Percentiles rank a stretch among this genome's conserved stretches.
Conservation (phyloP, 2,888 invertebrate genomes). For the Philereme vetulata region DNA sequence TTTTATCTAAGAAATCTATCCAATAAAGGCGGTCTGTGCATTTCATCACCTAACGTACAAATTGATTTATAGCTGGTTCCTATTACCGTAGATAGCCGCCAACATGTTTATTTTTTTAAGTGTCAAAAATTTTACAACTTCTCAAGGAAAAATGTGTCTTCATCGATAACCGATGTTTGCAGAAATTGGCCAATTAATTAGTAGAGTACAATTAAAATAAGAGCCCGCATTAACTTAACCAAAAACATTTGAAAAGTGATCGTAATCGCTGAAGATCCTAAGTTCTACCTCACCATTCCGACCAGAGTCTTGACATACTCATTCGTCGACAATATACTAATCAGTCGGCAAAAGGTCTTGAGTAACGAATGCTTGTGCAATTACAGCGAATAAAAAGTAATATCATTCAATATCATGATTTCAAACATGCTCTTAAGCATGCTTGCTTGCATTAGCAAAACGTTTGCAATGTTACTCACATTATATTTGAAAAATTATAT, state of each 20-base stretch:
- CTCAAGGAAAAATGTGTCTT: too few relatives aligned
- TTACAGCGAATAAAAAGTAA: conserved; percentile 27
- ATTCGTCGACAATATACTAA: conserved; percentile 22
- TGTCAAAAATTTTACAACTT: too few relatives aligned
- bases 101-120: too few relatives aligned
- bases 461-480: conserved; percentile 39
- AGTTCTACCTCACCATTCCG: conserved; percentile 2
- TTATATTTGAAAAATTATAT: conserved; percentile 5
- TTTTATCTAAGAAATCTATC: too few relatives aligned
- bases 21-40: too few relatives aligned
- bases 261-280: conserved; percentile 6
- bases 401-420: conserved; percentile 31
- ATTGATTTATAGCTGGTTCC: too few relatives aligned
- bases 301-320: conserved; percentile 20
- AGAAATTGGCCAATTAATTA: too few relatives aligned
- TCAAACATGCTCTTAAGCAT: conserved; percentile 22
- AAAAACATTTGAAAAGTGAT: background rate
- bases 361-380: conserved; percentile 32
- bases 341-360: conserved; percentile 24
- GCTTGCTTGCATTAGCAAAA: conserved; percentile 27
- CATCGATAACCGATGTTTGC: too few relatives aligned
- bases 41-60: too few relatives aligned
- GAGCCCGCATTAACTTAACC: background rate
- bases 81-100: too few relatives aligned
- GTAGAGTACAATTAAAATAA: too few relatives aligned